phyloP scores from a whole-genome alignment of 2,113 vertebrate species.

The Anhinga rufa region DNA sequence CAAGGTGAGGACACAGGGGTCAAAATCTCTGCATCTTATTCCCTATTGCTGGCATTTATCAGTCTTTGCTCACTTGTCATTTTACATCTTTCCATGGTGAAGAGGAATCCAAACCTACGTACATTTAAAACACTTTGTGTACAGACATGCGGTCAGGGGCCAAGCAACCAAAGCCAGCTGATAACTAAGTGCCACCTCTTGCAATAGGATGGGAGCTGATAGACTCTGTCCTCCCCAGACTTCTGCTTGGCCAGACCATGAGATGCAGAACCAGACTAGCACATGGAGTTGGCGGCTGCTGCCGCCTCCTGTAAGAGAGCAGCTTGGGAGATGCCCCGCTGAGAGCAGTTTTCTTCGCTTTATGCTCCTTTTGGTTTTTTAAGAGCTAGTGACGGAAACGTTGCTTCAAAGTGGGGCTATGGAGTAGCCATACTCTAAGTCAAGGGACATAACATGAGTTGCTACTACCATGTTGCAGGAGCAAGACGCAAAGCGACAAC shows the following conservation, averaged over 20 bases:
- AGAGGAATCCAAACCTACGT: background rate
- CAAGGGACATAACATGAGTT: background rate
- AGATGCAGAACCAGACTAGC: background rate
- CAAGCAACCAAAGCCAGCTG: background rate
- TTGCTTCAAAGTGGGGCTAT: background rate
- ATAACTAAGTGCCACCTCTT: background rate
- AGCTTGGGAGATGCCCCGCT: background rate
- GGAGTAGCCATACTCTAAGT: background rate
- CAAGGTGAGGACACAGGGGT: fast-evolving
- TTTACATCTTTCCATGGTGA: background rate
- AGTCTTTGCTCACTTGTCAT: background rate
- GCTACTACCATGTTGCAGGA: background rate
- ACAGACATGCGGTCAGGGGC: background rate
- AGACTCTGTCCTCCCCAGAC: background rate
- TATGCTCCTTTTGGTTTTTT: background rate
- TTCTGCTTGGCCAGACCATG: background rate
- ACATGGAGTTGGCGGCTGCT: background rate
- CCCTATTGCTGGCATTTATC: background rate
- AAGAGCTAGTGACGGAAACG: background rate
- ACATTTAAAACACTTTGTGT: background rate
- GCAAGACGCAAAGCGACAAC: background rate
- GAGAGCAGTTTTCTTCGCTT: background rate
- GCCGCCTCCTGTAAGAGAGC: background rate
- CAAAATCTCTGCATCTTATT: background rate
- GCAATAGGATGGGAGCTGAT: background rate